Base-by-base conservation (phyloP, 2,113 vertebrate species). In the Typhlomys cinereus region DNA sequence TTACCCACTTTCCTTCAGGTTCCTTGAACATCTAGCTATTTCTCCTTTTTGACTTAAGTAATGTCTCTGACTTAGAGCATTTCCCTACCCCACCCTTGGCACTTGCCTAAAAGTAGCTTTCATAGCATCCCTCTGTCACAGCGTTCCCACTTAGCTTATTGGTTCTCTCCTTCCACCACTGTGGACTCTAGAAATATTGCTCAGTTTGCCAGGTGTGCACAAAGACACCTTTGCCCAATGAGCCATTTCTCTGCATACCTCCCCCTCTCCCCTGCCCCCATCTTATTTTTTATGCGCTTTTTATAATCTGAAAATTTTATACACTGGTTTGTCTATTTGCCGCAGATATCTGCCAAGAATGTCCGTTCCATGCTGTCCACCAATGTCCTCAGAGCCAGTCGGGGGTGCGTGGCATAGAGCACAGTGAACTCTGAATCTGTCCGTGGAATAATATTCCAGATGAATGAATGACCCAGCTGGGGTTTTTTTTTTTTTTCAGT, bases 351-450 rank as follows among this genome's bases (percentile, higher is more conserved):
- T 27, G 79, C 52, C 5, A 34, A 70, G 52, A 91, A 64, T 13
- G 1, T 34, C 86, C 89, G 27, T 23, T 79, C 41, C 73, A 3
- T 81, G 70, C 61, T 92, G 8, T 80, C 85, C 46, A 76, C 36
- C 17, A 73, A 31, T 81, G 34, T 84, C 21, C 20, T 93, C 70
- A 81, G 57, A 36, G 39, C 5, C 15, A n/a, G n/a, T 83, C 75
- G 39, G 21, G 2, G 15, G 44, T 88, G 17, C 41, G 29, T 13
- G 31, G 27, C 36, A 89, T 57, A 70, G 6, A 76, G 39, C 64
- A 85, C 50, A 79, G 29, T 50, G 39, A n/a, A 64, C 54, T 92
- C 62, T 73, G 78, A 85, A 57, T 93, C 73, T 34, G 18, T 88
- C 39, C 59, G n/a, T 21, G 67, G 44, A 81, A 85, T 57, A 48